A percentile compares a stretch with the other conserved stretches of the same genome.
These are phyloP conservation scores for Pocillopora grandis DNA, from an alignment of 92 coral and sea anemone genomes.

Conservation along the genomic window DNA sequence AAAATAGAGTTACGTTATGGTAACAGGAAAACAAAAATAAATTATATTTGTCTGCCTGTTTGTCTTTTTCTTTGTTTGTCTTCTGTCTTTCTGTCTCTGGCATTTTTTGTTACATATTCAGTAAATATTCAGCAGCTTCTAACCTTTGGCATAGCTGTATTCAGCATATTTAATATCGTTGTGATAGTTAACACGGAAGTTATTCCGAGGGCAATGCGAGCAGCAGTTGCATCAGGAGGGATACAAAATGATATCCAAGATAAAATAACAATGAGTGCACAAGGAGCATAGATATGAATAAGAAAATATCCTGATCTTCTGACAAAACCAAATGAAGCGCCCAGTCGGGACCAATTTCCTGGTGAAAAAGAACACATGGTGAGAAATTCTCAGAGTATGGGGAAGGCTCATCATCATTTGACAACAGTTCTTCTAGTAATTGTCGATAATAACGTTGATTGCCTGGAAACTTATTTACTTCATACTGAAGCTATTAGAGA, in stretches of 20 bases:
- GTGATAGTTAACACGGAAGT: constrained; percentile 94
- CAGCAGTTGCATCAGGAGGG: constrained; percentile 95
- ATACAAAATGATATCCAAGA: constrained; percentile 99
- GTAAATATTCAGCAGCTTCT: background rate
- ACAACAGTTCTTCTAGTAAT: too few relatives aligned
- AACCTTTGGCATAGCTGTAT: constrained; percentile 99
- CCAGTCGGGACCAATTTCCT: constrained; percentile 96
- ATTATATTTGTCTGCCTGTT: background rate
- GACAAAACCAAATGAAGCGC: constrained; percentile 66
- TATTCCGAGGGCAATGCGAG: constrained; percentile 93
- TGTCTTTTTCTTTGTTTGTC: background rate
- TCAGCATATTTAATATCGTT: constrained; percentile 87
- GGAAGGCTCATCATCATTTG: too few relatives aligned
- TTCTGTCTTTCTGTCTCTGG: background rate
- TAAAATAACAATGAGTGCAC: constrained; percentile 89
- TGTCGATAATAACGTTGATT: too few relatives aligned
- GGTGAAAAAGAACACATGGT: background rate
- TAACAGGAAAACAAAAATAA: too few relatives aligned
- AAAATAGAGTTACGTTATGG: too few relatives aligned
- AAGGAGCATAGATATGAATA: constrained; percentile 95
- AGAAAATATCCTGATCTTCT: constrained; percentile 89
- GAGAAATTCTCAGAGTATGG: background rate
- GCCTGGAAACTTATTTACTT: too few relatives aligned
- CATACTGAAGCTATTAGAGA: too few relatives aligned
- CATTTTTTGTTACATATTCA: background rate